These are phyloP conservation scores for Phenganax marumi DNA, from an alignment of 92 coral and sea anemone species.

Conservation along the genomic window DNA sequence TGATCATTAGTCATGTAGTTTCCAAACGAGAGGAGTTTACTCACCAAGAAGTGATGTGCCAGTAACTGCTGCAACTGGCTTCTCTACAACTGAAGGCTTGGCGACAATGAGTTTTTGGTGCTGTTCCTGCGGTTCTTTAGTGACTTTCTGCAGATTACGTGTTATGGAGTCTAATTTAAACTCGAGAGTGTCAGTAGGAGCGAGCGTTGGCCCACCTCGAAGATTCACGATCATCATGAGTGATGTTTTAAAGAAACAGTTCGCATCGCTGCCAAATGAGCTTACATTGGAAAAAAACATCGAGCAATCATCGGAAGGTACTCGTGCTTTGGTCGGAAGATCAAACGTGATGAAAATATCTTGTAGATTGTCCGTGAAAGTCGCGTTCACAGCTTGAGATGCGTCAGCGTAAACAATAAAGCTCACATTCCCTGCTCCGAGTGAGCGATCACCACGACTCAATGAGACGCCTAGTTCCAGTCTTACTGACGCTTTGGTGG, in stretches of 20 bases:
- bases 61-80: slow-evolving; percentile 50
- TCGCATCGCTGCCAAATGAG: slow-evolving; percentile 48
- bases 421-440: slow-evolving; percentile 9
- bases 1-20: too few species aligned
- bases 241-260: slow-evolving; percentile 51
- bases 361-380: slow-evolving; percentile 54
- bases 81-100: slow-evolving; percentile 40
- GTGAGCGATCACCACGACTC: slow-evolving; percentile 32
- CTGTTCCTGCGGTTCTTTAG: slow-evolving; percentile 43
- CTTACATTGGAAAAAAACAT: slow-evolving; percentile 48
- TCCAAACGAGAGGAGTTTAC: slow-evolving; percentile 1
- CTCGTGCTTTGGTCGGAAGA: slow-evolving; percentile 7
- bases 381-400: slow-evolving; percentile 31
- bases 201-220: slow-evolving; percentile 52
- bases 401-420: slow-evolving; percentile 55
- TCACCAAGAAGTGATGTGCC: slow-evolving; percentile 61
- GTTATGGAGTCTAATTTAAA: slow-evolving; percentile 50
- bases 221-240: slow-evolving; percentile 41
- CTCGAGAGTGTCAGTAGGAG: slow-evolving; percentile 21
- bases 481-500: slow-evolving; percentile 39
- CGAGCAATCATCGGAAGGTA: slow-evolving; percentile 30
- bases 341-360: slow-evolving; percentile 52
- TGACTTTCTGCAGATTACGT: slow-evolving; percentile 43
- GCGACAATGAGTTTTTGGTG: slow-evolving; percentile 24
- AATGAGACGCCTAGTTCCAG: slow-evolving; percentile 56